Percentiles rank a stretch among this genome's conserved stretches.
Conservation (phyloP, 1,140 invertebrate species). For the Ylistrum balloti region DNA sequence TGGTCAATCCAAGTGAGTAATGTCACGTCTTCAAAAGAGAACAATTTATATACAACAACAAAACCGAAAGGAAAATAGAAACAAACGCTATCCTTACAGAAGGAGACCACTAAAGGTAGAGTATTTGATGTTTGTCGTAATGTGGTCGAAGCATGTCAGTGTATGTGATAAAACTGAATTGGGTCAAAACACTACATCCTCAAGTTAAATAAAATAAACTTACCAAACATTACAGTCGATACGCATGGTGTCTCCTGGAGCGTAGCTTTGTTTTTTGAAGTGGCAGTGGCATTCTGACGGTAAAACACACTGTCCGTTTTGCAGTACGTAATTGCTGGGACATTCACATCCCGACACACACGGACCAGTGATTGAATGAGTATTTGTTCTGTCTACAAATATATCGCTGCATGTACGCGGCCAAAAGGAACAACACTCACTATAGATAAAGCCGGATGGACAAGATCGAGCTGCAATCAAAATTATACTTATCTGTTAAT, state of each 20-base stretch:
- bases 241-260: constrained; percentile 47
- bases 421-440: constrained; percentile 56
- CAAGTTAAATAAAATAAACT: no score
- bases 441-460: constrained; percentile 51
- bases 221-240: constrained; percentile 62
- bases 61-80: no score
- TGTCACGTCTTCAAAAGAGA: no score
- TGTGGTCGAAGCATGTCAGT: no score
- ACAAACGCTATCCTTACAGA: no score
- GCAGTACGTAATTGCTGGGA: constrained; percentile 44
- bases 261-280: constrained; percentile 51
- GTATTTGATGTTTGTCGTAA: no score
- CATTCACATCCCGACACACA: constrained; percentile 60
- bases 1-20: no score
- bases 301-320: constrained; percentile 60
- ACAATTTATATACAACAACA: no score
- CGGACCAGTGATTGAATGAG: constrained; percentile 12
- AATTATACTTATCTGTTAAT: no score
- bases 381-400: constrained; percentile 43
- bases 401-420: constrained; percentile 55
- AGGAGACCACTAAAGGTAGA: no score
- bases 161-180: no score
- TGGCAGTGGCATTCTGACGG: constrained; percentile 58
- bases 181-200: no score
- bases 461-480: constrained; percentile 55